A percentile compares a stretch with the other conserved stretches of the same genome.
phyloP scores from a whole-genome alignment of 1,140 invertebrate species.

The Aphelenchoides avenae region DNA sequence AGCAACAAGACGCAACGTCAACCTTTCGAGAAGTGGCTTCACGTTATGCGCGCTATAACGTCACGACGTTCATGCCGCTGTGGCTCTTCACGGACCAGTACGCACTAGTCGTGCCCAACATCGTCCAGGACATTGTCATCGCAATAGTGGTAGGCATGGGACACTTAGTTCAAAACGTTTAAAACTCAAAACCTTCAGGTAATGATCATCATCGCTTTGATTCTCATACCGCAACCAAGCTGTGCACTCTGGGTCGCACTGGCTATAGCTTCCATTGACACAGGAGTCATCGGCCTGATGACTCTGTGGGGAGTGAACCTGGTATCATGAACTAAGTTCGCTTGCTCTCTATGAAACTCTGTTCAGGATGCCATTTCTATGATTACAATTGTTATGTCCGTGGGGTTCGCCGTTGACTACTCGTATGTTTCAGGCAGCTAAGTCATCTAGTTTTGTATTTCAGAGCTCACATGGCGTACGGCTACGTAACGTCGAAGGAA shows the following conservation, averaged over 20 bases:
- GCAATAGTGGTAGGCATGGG: slow-evolving; percentile 79
- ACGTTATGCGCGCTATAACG: slow-evolving; percentile 72
- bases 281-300: slow-evolving; percentile 93
- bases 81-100: slow-evolving; percentile 83
- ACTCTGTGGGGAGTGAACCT: slow-evolving; percentile 87
- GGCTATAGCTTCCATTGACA: slow-evolving; percentile 87
- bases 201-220: slow-evolving; percentile 92
- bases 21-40: slow-evolving; percentile 66
- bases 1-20: slow-evolving; percentile 52
- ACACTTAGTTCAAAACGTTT: too few species aligned
- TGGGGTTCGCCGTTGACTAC: slow-evolving; percentile 94
- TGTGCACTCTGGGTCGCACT: slow-evolving; percentile 91
- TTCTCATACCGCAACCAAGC: slow-evolving; percentile 88
- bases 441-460: too few species aligned
- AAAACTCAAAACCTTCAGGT: too few species aligned
- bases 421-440: too few species aligned
- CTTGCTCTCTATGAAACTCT: too few species aligned
- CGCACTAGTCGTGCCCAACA: slow-evolving; percentile 62
- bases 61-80: slow-evolving; percentile 85
- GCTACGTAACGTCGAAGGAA: slow-evolving; percentile 78
- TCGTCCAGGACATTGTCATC: slow-evolving; percentile 84
- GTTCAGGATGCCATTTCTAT: slow-evolving; percentile 89
- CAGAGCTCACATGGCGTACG: slow-evolving; percentile 95
- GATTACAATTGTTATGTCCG: slow-evolving; percentile 98
- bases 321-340: slow-evolving; percentile 13